Evolutionary conservation across 2,797 vertebrate species (phyloP).

Genomic region (Cyprinodon diabolis): DNA sequence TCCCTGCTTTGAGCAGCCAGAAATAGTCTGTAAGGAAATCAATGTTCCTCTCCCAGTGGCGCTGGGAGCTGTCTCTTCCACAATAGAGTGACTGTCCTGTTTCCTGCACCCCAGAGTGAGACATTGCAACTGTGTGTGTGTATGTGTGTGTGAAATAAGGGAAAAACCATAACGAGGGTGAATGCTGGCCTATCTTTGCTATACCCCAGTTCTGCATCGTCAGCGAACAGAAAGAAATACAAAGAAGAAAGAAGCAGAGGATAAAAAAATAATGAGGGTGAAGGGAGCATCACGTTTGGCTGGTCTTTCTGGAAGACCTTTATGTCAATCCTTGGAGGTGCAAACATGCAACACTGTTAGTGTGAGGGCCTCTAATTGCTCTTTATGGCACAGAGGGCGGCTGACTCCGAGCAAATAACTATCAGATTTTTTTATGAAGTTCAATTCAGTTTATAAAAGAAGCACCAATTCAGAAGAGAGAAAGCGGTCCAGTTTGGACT

Average conservation of each 20-base stretch:
- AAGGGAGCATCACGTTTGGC: neutral
- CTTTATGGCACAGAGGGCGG: neutral
- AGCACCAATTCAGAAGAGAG: neutral
- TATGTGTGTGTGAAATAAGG: conserved; percentile 19
- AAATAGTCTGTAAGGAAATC: conserved; percentile 74
- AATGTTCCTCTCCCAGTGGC: conserved; percentile 64
- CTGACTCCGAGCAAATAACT: neutral
- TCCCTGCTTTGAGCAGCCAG: conserved; percentile 59
- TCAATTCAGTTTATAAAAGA: neutral
- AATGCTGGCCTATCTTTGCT: conserved; percentile 26
- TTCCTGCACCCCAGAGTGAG: conserved; percentile 63
- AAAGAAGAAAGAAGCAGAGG: conserved; percentile 5
- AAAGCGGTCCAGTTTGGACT: neutral
- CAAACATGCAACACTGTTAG: neutral
- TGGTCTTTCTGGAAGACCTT: neutral
- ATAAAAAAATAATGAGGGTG: conserved; percentile 20
- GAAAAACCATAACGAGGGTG: conserved; percentile 5
- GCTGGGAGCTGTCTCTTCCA: conserved; percentile 70
- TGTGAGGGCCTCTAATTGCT: neutral
- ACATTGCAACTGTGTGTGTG: conserved; percentile 21
- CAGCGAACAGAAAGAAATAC: conserved; percentile 31
- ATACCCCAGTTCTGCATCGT: conserved; percentile 35
- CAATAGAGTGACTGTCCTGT: conserved; percentile 73
- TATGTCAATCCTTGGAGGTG: neutral
- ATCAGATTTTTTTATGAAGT: neutral